Evolutionary conservation across 2,113 vertebrate genomes (phyloP).

Genomic region (Gymnogyps californianus): DNA sequence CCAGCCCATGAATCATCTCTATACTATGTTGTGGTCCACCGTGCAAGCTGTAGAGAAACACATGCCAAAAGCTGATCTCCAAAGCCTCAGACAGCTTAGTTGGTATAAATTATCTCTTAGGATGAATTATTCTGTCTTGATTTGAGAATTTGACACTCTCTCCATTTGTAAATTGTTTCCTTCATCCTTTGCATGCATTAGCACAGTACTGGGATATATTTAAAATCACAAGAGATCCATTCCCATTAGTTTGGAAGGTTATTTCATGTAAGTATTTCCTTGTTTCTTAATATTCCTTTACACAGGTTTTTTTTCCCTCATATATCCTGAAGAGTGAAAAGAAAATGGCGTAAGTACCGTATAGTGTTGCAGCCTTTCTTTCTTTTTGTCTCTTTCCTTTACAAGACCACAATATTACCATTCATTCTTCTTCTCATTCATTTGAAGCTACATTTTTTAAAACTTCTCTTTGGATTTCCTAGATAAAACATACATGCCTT

Average conservation of each 20-base stretch:
- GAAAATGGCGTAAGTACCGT: neutral
- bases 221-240: conserved; percentile 25
- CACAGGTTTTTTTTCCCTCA: neutral
- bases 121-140: conserved; percentile 49
- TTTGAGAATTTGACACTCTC: neutral
- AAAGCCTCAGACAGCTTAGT: conserved; percentile 39
- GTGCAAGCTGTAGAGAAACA: neutral
- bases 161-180: conserved; percentile 18
- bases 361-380: neutral
- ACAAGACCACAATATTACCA: neutral
- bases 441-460: neutral
- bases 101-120: conserved; percentile 33
- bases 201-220: neutral
- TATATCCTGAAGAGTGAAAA: neutral
- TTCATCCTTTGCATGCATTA: conserved; percentile 10
- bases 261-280: neutral
- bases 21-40: neutral
- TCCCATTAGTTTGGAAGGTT: neutral
- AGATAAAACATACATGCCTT: neutral
- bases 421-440: neutral
- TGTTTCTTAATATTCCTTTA: neutral
- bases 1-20: conserved; percentile 31
- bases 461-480: neutral
- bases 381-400: neutral
- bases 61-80: conserved; percentile 14